Evolutionary conservation across 1,140 invertebrate genomes (phyloP).

Genomic region (Sitobion miscanthi): DNA sequence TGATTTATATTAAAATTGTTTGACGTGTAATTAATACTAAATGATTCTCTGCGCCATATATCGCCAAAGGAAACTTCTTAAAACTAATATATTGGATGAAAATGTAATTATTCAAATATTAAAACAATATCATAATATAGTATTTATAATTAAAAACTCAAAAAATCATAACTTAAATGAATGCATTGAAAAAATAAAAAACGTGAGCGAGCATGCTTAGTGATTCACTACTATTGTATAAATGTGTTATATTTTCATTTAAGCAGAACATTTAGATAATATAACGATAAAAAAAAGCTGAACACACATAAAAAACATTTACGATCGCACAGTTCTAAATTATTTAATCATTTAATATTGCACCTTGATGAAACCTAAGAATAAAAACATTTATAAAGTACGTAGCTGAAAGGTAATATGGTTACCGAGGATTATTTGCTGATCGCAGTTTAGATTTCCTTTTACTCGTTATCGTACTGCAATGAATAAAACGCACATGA

Average conservation of each 20-base stretch:
- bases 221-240: not conserved
- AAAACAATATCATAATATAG: too few species aligned
- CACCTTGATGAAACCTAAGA: not conserved
- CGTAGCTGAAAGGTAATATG: not conserved
- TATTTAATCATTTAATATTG: not conserved
- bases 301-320: too few species aligned
- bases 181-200: not conserved
- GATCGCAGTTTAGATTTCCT: not conserved
- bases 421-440: not conserved
- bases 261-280: not conserved
- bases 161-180: not conserved
- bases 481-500: not conserved
- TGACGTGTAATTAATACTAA: not conserved
- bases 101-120: not conserved
- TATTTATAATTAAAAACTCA: not conserved
- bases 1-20: not conserved
- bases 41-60: not conserved
- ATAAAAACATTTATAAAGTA: not conserved
- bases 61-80: not conserved
- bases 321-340: too few species aligned
- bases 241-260: not conserved
- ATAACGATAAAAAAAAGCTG: too few species aligned
- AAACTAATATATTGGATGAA: not conserved
- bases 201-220: not conserved
- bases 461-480: not conserved